Evolutionary conservation across 2,888 invertebrate species (phyloP), one percentile per base, ranked within the genome.

Genomic region (Carpatolechia fugitivella): DNA sequence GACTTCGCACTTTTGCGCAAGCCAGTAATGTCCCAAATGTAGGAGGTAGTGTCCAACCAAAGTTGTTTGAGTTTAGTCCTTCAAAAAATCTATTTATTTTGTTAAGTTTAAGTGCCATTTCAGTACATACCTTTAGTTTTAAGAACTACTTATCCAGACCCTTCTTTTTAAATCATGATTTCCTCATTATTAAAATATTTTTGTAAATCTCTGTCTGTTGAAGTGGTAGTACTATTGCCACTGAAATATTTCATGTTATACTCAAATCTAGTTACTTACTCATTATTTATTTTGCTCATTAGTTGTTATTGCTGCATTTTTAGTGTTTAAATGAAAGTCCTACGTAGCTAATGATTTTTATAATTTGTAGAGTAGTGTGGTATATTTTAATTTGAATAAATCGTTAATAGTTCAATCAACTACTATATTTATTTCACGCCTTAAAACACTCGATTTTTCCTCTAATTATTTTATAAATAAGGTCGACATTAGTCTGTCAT

Each of bases 1-100:
- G 55, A 59, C 53, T 58, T 56, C 55, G 59, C 54, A 52, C 40
- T 16, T 2, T 1, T 56, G 55, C 58, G 61, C 62, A 62, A 66
- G 67, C 66, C 65, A 72, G 66, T 64, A 64, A 60, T 64, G 70
- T 72, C 76, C 85, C 82, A 86, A 85, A 85, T 79, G 80, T 88
- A 89, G 88, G n/a, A n/a, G 7, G 79, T 88, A 88, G 86, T 79
- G 66, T 79, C 75, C 84, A 78, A 88, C 89, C 89, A 90, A 90
- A 90, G 89, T 79, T 85, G 78, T 75, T 70, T 74, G 68, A 77
- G 77, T 58, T 38, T 57, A 57, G 51, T 57, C 53, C 46, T 35
- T 47, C 30, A 11, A 10, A 35, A 38, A 62, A 60, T 58, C 56
- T 63, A 64, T 63, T 63, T 68, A 65, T 64, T 63, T 61, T 62